phyloP scores from a whole-genome alignment of 2,888 invertebrate genomes.

The Leptinotarsa juncta region DNA sequence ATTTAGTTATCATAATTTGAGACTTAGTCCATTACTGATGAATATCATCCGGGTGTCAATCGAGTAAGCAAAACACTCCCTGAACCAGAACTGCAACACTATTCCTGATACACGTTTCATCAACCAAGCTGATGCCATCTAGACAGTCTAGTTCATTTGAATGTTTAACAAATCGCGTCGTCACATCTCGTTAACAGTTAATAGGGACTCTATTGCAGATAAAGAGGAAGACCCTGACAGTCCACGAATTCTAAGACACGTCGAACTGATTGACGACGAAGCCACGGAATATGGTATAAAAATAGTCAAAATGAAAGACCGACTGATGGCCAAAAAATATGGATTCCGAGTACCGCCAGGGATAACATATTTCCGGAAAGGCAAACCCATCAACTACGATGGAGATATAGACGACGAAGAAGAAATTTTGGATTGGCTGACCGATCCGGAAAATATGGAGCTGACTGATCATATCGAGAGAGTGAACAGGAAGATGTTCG shows the following conservation, averaged over 20 bases:
- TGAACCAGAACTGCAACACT: too few species aligned
- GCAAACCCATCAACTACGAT: slow-evolving; percentile 90
- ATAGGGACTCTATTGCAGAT: slow-evolving; percentile 66
- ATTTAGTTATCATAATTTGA: too few species aligned
- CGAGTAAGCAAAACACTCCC: too few species aligned
- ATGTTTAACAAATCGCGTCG: not conserved
- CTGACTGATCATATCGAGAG: slow-evolving; percentile 91
- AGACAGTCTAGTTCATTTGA: too few species aligned
- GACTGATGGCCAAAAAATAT: slow-evolving; percentile 93
- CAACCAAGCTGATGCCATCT: too few species aligned
- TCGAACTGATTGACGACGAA: slow-evolving; percentile 92
- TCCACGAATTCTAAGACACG: slow-evolving; percentile 83
- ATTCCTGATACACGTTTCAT: too few species aligned
- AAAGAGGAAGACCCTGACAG: slow-evolving; percentile 86
- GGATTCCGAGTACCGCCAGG: slow-evolving; percentile 91
- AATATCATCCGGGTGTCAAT: too few species aligned
- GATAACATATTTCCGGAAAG: slow-evolving; percentile 90
- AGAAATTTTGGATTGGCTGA: slow-evolving; percentile 89
- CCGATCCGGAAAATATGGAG: slow-evolving; percentile 94
- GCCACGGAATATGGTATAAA: slow-evolving; percentile 92
- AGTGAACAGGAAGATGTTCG: slow-evolving; percentile 93
- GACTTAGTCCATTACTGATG: too few species aligned
- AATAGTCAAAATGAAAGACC: slow-evolving; percentile 88
- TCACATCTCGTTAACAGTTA: slow-evolving; percentile 14
- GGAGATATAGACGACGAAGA: slow-evolving; percentile 94